Conservation (phyloP, 2,797 vertebrate genomes). For the Coranthus polyacanthus region DNA sequence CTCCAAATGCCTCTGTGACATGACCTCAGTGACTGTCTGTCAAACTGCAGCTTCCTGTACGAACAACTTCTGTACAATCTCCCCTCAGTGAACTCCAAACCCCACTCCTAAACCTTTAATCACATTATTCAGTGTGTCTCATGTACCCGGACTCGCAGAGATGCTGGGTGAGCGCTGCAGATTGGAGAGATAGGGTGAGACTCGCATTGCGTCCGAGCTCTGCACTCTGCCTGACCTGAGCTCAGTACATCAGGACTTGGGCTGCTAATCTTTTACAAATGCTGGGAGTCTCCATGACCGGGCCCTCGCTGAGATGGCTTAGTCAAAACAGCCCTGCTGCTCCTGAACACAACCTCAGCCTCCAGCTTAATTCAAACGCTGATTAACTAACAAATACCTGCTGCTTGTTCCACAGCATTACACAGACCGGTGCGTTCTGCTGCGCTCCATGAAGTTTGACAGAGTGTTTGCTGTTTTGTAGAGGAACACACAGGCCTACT, state of each 20-base stretch:
- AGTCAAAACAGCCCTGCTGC: slow-evolving; percentile 85
- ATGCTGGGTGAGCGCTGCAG: slow-evolving; percentile 69
- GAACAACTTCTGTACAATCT: slow-evolving; percentile 51
- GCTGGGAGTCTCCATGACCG: slow-evolving; percentile 83
- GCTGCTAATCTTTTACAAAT: slow-evolving; percentile 88
- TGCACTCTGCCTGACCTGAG: slow-evolving; percentile 84
- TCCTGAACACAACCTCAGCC: slow-evolving; percentile 73
- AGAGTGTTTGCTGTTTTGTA: slow-evolving; percentile 58
- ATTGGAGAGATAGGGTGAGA: slow-evolving; percentile 72
- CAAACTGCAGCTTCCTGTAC: slow-evolving; percentile 52
- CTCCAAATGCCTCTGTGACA: slow-evolving; percentile 37
- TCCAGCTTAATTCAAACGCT: slow-evolving; percentile 74
- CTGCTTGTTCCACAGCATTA: slow-evolving; percentile 78
- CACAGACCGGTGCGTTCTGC: slow-evolving; percentile 45
- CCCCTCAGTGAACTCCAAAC: slow-evolving; percentile 40
- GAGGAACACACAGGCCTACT: slow-evolving; percentile 50
- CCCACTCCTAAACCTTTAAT: slow-evolving; percentile 69
- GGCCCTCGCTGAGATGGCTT: slow-evolving; percentile 81
- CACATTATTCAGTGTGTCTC: slow-evolving; percentile 77
- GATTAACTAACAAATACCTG: slow-evolving; percentile 87
- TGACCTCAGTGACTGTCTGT: slow-evolving; percentile 53
- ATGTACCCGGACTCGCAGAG: slow-evolving; percentile 56
- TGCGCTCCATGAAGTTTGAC: slow-evolving; percentile 68
- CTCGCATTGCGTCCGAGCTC: slow-evolving; percentile 57
- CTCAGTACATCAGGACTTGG: slow-evolving; percentile 74